Evolutionary conservation across 2,797 vertebrate species (phyloP), one percentile per base, ranked within the genome.

Genomic region (Halcyon leucocephala): DNA sequence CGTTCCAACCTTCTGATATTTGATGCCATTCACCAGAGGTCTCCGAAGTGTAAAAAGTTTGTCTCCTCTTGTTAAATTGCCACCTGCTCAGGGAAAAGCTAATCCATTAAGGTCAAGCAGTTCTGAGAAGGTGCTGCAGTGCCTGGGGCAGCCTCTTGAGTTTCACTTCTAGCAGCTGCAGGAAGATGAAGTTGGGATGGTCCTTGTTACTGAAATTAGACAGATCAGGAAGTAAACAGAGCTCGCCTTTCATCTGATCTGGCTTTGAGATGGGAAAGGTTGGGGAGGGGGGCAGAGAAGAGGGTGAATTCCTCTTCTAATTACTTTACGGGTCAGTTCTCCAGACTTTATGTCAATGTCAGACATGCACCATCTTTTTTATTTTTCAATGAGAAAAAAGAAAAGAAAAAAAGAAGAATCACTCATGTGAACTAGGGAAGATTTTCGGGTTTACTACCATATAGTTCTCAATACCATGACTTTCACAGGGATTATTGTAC

Each of bases 221-320:
- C 97, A 98, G 98, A 99, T 99, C 98, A 99, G 98, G 98, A 99
- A 99, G 98, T 99, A 99, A 99, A 99, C 98, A 99, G 98, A 99
- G 98, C 98, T 96, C 82, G 98, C 98, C 98, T 99, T 99, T 99
- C 98, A 99, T 98, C 98, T 99, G 98, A 98, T 98, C 97, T 98
- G 97, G 82, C 97, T 97, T 97, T 96, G 93, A 97, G 97, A 97
- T 95, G 95, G 84, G 97, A 97, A 96, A 97, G 86, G 90, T 82
- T 97, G 95, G 81, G 77, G 64, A 90, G 95, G 93, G 77, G 96
- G 97, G 96, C 80, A 96, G 94, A 95, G 86, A 96, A 96, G 97
- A 95, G 98, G 98, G 98, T 97, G 97, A 98, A 99, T 99, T 99
- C 98, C 98, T 99, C 97, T 97, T 98, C 98, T 99, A 99, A 99